Percentiles rank a stretch among this genome's conserved stretches.
Evolutionary conservation across 2,113 vertebrate species (phyloP).

Genomic region (Corythaixoides concolor): DNA sequence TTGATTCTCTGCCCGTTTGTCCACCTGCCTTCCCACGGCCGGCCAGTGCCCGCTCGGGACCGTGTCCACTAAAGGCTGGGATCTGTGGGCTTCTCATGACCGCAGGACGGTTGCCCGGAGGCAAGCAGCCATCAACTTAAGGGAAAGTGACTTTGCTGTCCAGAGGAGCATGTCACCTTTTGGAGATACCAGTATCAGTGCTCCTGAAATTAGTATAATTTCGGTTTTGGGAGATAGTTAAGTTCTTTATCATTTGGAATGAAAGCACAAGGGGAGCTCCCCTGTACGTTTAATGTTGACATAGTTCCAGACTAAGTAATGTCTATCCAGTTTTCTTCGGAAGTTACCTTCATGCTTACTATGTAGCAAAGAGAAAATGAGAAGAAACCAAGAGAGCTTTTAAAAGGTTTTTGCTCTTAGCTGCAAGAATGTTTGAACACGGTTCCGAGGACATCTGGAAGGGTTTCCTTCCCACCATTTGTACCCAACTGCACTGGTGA

Average conservation of each 20-base stretch:
- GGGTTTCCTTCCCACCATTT: background rate
- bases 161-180: background rate
- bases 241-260: background rate
- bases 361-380: background rate
- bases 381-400: background rate
- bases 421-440: background rate
- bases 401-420: background rate
- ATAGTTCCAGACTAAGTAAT: background rate
- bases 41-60: too few relatives aligned
- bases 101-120: background rate
- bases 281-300: too few relatives aligned
- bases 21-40: background rate
- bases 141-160: background rate
- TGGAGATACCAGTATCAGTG: fast-evolving
- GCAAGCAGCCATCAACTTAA: background rate
- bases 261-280: background rate
- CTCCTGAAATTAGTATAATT: background rate
- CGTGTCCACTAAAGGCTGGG: too few relatives aligned
- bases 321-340: background rate
- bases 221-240: background rate
- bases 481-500: background rate
- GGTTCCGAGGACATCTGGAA: too few relatives aligned
- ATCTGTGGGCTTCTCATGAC: background rate
- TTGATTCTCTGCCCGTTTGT: background rate
- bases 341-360: background rate